These are phyloP conservation scores for Coelopa frigida DNA, from an alignment of 1,140 invertebrate species.

Conservation along the genomic window DNA sequence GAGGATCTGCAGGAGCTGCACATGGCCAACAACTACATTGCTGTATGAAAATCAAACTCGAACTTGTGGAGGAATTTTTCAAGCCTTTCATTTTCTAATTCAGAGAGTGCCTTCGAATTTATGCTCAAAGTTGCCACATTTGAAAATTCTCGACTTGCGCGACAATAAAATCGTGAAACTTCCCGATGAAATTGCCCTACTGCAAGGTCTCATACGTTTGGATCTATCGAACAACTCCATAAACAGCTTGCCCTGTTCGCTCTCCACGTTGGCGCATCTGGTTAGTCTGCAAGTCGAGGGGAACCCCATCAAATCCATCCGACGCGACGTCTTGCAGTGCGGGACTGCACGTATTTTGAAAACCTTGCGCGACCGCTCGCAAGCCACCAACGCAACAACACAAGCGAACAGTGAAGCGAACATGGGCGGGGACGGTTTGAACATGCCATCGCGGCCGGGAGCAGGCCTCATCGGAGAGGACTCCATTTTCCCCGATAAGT, in stretches of 20 bases:
- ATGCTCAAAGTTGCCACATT: constrained; percentile 59
- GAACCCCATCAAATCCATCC: constrained; percentile 70
- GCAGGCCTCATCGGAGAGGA: constrained; percentile 11
- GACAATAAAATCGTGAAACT: constrained; percentile 66
- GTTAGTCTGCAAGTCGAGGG: constrained; percentile 78
- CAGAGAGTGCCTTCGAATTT: constrained; percentile 59
- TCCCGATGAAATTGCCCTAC: constrained; percentile 67
- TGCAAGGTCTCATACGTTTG: constrained; percentile 68
- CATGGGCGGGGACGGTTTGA: constrained; percentile 15
- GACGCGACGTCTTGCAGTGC: constrained; percentile 69
- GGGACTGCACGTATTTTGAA: constrained; percentile 75
- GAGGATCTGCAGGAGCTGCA: constrained; percentile 63
- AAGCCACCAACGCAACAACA: constrained; percentile 35
- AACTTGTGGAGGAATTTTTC: constrained; percentile 2
- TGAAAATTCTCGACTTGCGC: constrained; percentile 67
- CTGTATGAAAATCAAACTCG: constrained; percentile 5
- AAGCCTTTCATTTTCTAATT: constrained; percentile 21
- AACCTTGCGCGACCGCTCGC: constrained; percentile 60
- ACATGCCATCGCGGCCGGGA: constrained; percentile 7
- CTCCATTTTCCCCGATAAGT: constrained; percentile 60
- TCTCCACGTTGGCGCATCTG: constrained; percentile 70
- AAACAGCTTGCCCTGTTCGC: constrained; percentile 63
- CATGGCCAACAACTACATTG: constrained; percentile 71
- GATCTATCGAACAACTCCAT: constrained; percentile 72
- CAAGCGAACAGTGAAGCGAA: constrained; percentile 11